These are phyloP conservation scores for Macrosiphum euphorbiae DNA, from an alignment of 2,888 invertebrate species.

Conservation along the genomic window DNA sequence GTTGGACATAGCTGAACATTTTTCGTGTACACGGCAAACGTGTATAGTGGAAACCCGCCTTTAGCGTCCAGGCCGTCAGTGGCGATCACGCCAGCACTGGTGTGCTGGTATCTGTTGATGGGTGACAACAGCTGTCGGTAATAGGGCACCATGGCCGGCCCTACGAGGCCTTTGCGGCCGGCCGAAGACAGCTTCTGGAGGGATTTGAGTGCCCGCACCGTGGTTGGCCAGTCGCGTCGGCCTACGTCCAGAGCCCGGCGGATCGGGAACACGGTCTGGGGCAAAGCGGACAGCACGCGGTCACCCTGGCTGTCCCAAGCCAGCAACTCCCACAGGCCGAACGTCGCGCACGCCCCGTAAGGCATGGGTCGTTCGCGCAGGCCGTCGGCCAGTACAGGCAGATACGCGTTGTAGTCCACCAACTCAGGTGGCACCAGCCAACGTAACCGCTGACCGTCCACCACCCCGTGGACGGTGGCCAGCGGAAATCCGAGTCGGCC, in stretches of 20 bases:
- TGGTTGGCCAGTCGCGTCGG: too few species aligned
- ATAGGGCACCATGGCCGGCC: constrained; percentile 20
- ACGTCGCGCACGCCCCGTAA: background rate
- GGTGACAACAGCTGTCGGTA: constrained; percentile 30
- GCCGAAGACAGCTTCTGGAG: background rate
- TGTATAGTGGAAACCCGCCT: too few species aligned
- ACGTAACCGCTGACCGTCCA: background rate
- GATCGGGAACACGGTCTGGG: background rate
- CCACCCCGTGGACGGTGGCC: background rate
- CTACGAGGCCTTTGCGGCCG: background rate
- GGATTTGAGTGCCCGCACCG: constrained; percentile 33
- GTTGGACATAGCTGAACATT: too few species aligned
- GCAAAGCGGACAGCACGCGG: constrained; percentile 37
- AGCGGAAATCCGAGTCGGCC: background rate
- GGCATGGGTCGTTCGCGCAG: background rate
- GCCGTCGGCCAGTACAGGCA: constrained; percentile 18
- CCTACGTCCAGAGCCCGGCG: background rate
- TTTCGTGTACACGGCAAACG: too few species aligned
- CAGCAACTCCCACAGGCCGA: constrained; percentile 29
- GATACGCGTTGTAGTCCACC: constrained; percentile 25
- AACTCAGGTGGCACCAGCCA: constrained; percentile 19
- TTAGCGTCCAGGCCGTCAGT: constrained; percentile 23
- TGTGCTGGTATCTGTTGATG: background rate
- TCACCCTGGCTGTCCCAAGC: background rate
- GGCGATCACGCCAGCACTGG: background rate